These are phyloP conservation scores for Thamnophis sirtalis DNA, from an alignment of 2,113 vertebrate genomes.

Conservation along the genomic window DNA sequence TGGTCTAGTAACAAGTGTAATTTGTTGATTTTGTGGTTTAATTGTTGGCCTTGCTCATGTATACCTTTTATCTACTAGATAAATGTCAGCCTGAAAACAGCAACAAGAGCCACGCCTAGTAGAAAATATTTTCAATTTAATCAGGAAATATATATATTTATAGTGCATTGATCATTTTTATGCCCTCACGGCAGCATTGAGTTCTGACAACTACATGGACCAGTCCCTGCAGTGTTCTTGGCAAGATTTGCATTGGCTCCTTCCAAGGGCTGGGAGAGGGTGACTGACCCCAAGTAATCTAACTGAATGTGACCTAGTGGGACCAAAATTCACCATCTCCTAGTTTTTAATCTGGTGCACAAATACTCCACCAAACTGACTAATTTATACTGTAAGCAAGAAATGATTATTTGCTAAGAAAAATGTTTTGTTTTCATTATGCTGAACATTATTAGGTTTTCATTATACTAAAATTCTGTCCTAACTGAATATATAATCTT, in stretches of 20 bases:
- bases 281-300: background rate
- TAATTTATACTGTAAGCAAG: background rate
- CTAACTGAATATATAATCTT: background rate
- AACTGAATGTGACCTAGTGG: background rate
- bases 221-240: background rate
- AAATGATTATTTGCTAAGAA: background rate
- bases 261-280: background rate
- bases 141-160: background rate
- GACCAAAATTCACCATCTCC: background rate
- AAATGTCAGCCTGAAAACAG: constrained; percentile 37
- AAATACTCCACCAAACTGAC: background rate
- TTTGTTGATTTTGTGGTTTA: background rate
- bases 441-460: background rate
- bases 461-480: background rate
- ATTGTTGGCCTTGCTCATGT: constrained; percentile 5
- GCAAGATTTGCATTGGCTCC: background rate
- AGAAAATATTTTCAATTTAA: constrained; percentile 11
- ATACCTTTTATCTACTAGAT: constrained; percentile 1
- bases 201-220: background rate
- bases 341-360: background rate
- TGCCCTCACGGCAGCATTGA: background rate
- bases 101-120: constrained; percentile 6
- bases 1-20: background rate
- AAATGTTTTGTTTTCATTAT: background rate
- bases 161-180: background rate